phyloP scores from a whole-genome alignment of 2,888 invertebrate species.

The Leucania comma region DNA sequence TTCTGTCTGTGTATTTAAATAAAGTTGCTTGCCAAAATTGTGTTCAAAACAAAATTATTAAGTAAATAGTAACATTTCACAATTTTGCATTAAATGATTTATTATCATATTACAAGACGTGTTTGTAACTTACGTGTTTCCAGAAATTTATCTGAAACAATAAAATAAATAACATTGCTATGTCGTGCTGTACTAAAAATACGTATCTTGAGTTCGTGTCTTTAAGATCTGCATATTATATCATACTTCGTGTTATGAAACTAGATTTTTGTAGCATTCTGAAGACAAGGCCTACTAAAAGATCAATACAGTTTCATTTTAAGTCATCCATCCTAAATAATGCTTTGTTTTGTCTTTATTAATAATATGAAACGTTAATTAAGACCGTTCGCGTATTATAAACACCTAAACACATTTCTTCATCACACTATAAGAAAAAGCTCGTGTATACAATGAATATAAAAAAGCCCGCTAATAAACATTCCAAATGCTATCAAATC shows the following conservation, averaged over 20 bases:
- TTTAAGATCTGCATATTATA: background rate
- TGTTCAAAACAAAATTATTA: background rate
- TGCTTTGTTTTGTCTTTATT: background rate
- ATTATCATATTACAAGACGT: background rate
- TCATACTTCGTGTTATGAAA: background rate
- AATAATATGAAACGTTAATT: background rate
- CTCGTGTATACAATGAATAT: slow-evolving; percentile 12
- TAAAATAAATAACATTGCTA: slow-evolving; percentile 13
- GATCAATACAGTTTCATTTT: background rate
- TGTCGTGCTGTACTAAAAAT: slow-evolving; percentile 15
- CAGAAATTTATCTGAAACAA: background rate
- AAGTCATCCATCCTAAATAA: background rate
- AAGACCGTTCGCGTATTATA: background rate
- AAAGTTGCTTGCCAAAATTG: background rate
- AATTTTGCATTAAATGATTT: background rate
- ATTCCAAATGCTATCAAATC: slow-evolving; percentile 39
- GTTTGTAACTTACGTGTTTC: background rate
- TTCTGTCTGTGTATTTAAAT: background rate
- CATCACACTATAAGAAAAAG: background rate
- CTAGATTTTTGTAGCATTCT: background rate
- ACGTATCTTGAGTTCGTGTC: slow-evolving; percentile 8
- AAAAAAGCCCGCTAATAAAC: slow-evolving; percentile 36
- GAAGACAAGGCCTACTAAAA: background rate
- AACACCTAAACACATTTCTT: slow-evolving; percentile 1
- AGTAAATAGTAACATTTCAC: background rate